Base-by-base conservation (phyloP, 2,113 vertebrate genomes). In the Tinamus guttatus region DNA sequence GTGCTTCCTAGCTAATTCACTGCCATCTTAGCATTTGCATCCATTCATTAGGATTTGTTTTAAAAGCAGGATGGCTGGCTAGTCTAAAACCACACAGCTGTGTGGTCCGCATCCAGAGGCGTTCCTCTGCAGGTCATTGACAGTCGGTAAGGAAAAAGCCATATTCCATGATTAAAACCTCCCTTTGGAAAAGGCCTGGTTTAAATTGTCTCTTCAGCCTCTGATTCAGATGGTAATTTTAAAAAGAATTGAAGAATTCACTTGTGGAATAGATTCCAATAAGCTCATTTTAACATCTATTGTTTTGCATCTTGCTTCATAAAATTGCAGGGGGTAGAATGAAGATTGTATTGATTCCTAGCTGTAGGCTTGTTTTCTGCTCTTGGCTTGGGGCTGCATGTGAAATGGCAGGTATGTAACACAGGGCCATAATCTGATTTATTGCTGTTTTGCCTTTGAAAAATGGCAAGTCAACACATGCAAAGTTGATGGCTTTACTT, bases 241-340 rank as follows among this genome's bases (percentile, higher is more conserved):
- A 40, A 87, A 73, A 81, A 79, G 38, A 63, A 38, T 83, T 85
- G 64, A 22, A 0, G 13, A 32, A 78, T 30, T 56, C 28, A 16
- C 64, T 89, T 12, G 24, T 13, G 4, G 77, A 81, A 74, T 59
- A 43, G 59, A 34, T 74, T 88, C 13, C 36, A 38, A 49, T 80
- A 91, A 87, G 67, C n/a, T 88, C 56, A 51, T 30, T 90, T 60
- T 21, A 64, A 22, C 32, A 38, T 45, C 3, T 54, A 7, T 0
- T 71, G 47, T 76, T 94, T 93, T 88, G 40, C 81, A 54, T 90
- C 47, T 94, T 93, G 56, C 73, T 87, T 75, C 80, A 68, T 75
- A 56, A 67, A 90, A 75, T 74, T 9, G 2, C 32, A 36, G 80
- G 40, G 74, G 79, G 22, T 70, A 76, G 80, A 90, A 63, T 34